A percentile compares a stretch with the other conserved stretches of the same genome.
Conservation (phyloP, 2,113 vertebrate species). For the Otocyon megalotis region DNA sequence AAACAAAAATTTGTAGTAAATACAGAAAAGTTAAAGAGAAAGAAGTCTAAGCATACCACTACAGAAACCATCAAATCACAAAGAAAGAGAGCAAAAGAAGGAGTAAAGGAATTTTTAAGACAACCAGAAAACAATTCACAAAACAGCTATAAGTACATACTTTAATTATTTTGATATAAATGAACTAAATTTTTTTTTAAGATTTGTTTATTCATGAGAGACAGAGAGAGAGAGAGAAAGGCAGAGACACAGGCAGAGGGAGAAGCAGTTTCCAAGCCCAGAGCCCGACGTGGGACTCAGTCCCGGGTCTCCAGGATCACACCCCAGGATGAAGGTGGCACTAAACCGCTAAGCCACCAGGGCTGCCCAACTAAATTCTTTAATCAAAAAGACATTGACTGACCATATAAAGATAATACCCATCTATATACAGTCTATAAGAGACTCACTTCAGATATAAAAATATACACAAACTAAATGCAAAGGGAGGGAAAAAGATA, state of each 20-base stretch:
- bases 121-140: not conserved
- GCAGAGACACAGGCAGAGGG: no score
- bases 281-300: no score
- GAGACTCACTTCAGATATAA: not conserved
- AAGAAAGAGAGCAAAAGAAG: not conserved
- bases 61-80: not conserved
- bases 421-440: not conserved
- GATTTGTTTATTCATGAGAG: no score
- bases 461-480: not conserved
- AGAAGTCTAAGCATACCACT: not conserved
- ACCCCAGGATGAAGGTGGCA: no score
- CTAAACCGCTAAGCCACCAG: no score
- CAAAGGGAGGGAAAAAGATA: not conserved
- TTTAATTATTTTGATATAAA: not conserved
- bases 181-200: not conserved
- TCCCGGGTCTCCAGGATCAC: no score
- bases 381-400: not conserved
- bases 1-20: not conserved
- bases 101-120: not conserved
- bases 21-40: not conserved
- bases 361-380: not conserved
- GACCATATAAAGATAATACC: not conserved
- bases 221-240: no score
- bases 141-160: not conserved
- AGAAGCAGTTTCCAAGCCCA: no score